A percentile compares a stretch with the other conserved stretches of the same genome.
Conservation (phyloP, 2,888 invertebrate genomes). For the Oxycera nigricornis region DNA sequence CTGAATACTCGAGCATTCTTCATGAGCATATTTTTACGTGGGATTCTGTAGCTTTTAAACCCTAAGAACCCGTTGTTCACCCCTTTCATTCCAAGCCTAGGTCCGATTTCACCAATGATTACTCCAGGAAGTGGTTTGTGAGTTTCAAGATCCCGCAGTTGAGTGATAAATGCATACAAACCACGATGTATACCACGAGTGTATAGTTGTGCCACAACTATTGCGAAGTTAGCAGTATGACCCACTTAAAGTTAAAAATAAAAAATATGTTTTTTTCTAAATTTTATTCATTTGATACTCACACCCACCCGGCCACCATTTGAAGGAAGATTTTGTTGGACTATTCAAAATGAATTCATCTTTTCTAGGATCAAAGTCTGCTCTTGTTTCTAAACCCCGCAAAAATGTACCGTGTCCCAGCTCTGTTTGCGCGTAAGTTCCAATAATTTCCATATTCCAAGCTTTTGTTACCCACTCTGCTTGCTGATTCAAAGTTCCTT, state of each 20-base stretch:
- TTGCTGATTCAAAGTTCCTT: slow-evolving; percentile 87
- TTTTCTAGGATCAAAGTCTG: slow-evolving; percentile 83
- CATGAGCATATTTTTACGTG: slow-evolving; percentile 92
- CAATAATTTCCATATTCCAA: slow-evolving; percentile 83
- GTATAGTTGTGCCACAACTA: slow-evolving; percentile 91
- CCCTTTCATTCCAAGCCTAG: slow-evolving; percentile 90
- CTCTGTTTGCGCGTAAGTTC: slow-evolving; percentile 97
- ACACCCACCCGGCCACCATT: slow-evolving; percentile 98
- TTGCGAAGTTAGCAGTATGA: slow-evolving; percentile 89
- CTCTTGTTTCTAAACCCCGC: slow-evolving; percentile 90
- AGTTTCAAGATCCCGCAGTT: slow-evolving; percentile 85
- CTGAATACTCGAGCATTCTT: slow-evolving; percentile 92
- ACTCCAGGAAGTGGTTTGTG: slow-evolving; percentile 88
- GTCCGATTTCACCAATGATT: slow-evolving; percentile 93
- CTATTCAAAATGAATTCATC: slow-evolving; percentile 88
- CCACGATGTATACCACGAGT: slow-evolving; percentile 85
- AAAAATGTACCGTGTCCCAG: slow-evolving; percentile 95
- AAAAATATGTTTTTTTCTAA: no score
- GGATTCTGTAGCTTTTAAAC: slow-evolving; percentile 86
- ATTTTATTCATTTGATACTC: no score
- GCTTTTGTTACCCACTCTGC: slow-evolving; percentile 86
- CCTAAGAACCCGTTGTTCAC: slow-evolving; percentile 94
- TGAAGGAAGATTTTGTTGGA: slow-evolving; percentile 86
- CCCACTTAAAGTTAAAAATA: slow-evolving; percentile 74
- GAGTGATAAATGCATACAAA: slow-evolving; percentile 92